Conservation (phyloP, 2,113 vertebrate species). For the Tetrao urogallus region DNA sequence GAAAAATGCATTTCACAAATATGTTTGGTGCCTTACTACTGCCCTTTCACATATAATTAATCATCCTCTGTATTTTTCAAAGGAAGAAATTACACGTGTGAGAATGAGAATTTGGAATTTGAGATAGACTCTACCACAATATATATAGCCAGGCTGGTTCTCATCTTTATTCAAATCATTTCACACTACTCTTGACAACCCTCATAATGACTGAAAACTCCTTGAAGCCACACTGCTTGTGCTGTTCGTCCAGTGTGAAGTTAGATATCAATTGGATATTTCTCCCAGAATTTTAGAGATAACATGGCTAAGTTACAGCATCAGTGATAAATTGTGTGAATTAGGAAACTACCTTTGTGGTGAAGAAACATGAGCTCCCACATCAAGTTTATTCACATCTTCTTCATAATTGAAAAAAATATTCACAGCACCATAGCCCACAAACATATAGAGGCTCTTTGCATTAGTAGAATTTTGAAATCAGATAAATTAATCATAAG, state of each 20-base stretch:
- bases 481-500: neutral
- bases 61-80: neutral
- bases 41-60: neutral
- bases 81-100: neutral
- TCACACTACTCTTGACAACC: neutral
- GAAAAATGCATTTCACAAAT: neutral
- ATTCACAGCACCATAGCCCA: neutral
- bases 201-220: neutral
- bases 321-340: accelerated
- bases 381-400: neutral
- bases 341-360: neutral
- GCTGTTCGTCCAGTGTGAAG: neutral
- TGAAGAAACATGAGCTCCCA: neutral
- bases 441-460: neutral
- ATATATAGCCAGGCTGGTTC: neutral
- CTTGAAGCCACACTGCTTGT: neutral
- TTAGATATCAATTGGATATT: neutral
- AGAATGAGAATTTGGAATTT: neutral
- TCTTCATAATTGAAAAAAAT: neutral
- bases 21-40: neutral
- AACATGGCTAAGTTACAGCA: neutral
- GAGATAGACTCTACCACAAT: neutral
- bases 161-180: neutral
- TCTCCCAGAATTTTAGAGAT: neutral
- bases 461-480: neutral